Base-by-base conservation (phyloP, 23 tunicate species). In the Styela clava region DNA sequence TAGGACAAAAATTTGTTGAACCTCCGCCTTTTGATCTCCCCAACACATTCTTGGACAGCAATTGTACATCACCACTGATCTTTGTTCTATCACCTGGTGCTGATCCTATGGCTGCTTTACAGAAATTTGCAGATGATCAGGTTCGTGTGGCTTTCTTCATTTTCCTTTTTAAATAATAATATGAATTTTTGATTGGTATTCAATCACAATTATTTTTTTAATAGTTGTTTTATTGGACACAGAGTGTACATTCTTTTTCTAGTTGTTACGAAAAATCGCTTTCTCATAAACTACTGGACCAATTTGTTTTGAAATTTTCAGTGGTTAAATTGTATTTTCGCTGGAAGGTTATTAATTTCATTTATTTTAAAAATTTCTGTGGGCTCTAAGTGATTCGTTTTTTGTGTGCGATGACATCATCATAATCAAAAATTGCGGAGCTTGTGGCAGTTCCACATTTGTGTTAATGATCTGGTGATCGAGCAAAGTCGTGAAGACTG, bases 11-110 rank as follows among this genome's bases (percentile, higher is more conserved):
- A 81, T 95, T 95, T 35, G 90, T 90, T 63, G 99, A 95, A 79
- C 99, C 99, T 9, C 99, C 99, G 9, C 96, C 99, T 21, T 95
- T 95, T 76, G 99, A 95, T 74, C 84, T 95, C 18, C 99, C 99
- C 16, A 90, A 90, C 16, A 86, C 99, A 21, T 95, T 89, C 74
- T 29, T 73, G 74, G 99, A 95, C 85, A 85, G 91, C 83, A 83
- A 89, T 78, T 74, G 86, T 29, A 32, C 91, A 16, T 90, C 99
- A 3, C 99, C 99, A 2, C 89, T 95, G 3, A 95, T 95, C 61
- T 95, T 95, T 69, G 91, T 95, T 20, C 81, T 95, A 25, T 95
- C 99, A 19, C 99, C 99, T 37, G 99, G 99, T 18, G 91, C 96
- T 21, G 99, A 95, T 81, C 99, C 99, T 9, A 95, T 89, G 95